These are phyloP conservation scores for Dioctria linearis DNA, from an alignment of 2,888 invertebrate genomes.

Conservation along the genomic window DNA sequence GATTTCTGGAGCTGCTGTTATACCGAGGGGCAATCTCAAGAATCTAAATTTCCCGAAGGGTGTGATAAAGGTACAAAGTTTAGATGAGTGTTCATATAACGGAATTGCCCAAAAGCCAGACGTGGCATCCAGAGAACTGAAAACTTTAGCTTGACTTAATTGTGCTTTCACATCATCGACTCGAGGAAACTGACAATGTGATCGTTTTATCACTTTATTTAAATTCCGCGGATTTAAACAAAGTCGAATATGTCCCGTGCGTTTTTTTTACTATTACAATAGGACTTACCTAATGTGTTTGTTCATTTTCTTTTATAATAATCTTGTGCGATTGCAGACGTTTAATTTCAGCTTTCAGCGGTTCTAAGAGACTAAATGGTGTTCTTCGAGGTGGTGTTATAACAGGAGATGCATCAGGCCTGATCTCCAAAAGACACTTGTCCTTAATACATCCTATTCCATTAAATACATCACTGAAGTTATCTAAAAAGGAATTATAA, in stretches of 20 bases:
- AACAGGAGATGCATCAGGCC: too few relatives aligned
- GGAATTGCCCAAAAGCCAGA: conserved; percentile 7
- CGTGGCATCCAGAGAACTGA: not conserved
- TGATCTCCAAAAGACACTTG: too few relatives aligned
- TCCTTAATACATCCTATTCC: too few relatives aligned
- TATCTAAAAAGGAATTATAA: too few relatives aligned
- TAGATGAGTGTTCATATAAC: not conserved
- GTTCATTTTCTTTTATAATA: not conserved
- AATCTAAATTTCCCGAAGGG: conserved; percentile 60
- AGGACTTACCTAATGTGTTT: not conserved
- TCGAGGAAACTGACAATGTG: not conserved
- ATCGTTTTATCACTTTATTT: not conserved
- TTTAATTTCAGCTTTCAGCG: too few relatives aligned
- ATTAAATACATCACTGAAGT: too few relatives aligned
- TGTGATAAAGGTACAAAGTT: conserved; percentile 35
- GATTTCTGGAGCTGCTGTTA: conserved; percentile 61
- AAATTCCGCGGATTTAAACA: not conserved
- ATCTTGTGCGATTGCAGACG: too few relatives aligned
- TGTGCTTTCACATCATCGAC: not conserved
- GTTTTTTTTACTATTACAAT: not conserved
- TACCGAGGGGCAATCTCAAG: conserved; percentile 60
- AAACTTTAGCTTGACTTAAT: not conserved
- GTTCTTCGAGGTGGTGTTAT: too few relatives aligned
- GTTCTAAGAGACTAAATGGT: too few relatives aligned
- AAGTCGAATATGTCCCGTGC: too few relatives aligned